Percentiles rank a stretch among this genome's conserved stretches.
Conservation (phyloP, 2,888 invertebrate genomes). For the Napeogenes sylphis region DNA sequence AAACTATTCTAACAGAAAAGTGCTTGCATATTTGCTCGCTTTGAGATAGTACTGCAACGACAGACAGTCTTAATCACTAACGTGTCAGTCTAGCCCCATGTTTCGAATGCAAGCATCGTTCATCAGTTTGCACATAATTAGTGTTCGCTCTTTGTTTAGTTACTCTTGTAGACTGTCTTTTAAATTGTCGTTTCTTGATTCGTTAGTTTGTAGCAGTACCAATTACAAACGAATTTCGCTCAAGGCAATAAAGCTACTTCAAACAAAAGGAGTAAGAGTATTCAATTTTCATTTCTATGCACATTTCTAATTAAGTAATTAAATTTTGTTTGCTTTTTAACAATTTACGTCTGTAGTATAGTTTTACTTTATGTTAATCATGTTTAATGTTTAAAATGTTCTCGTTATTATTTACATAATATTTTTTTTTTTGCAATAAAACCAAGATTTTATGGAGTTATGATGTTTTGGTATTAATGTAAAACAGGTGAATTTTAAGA, state of each 20-base stretch:
- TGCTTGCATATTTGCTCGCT: constrained; percentile 7
- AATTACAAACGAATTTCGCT: constrained; percentile 18
- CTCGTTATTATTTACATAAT: too few species aligned
- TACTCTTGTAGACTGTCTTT: constrained; percentile 19
- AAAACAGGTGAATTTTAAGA: too few species aligned
- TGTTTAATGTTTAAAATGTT: too few species aligned
- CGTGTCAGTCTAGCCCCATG: constrained; percentile 13
- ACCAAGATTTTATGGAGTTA: too few species aligned
- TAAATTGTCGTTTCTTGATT: constrained; percentile 22
- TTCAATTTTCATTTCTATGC: not conserved
- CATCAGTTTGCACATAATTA: constrained; percentile 29
- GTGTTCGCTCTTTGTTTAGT: constrained; percentile 21
- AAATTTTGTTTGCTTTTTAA: too few species aligned
- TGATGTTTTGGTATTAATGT: too few species aligned
- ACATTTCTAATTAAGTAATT: not conserved
- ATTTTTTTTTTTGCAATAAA: too few species aligned
- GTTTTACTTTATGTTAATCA: too few species aligned
- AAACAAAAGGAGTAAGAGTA: not conserved
- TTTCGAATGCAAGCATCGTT: constrained; percentile 18
- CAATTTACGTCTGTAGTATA: too few species aligned
- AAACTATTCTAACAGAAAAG: constrained; percentile 6
- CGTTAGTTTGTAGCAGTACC: constrained; percentile 14
- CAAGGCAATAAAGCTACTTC: constrained; percentile 7
- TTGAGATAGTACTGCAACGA: constrained; percentile 3
- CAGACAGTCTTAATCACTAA: constrained; percentile 20